Conservation (phyloP, 2,797 vertebrate genomes). For the Acrocephalus scirpaceus region DNA sequence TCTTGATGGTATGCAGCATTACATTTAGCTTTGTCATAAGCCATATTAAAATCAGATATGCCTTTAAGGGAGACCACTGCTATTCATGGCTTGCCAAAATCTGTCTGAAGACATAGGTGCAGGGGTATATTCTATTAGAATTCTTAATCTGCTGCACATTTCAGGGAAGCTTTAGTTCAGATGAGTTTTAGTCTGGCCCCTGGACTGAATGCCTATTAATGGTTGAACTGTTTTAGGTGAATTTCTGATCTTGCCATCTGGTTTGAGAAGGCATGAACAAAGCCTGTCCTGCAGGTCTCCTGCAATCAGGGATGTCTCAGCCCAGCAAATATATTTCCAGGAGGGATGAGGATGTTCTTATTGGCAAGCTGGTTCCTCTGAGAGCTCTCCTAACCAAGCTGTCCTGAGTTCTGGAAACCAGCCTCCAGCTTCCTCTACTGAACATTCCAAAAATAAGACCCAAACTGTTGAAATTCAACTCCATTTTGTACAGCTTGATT, state of each 20-base stretch:
- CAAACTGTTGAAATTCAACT: background rate
- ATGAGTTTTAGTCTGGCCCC: background rate
- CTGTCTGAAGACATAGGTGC: background rate
- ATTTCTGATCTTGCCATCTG: background rate
- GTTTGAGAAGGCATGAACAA: background rate
- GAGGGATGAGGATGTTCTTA: background rate
- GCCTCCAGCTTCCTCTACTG: fast-evolving
- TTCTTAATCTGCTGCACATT: background rate
- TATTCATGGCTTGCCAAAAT: background rate
- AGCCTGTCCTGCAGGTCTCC: background rate
- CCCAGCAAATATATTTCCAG: background rate
- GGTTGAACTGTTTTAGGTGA: background rate
- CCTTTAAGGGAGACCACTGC: background rate
- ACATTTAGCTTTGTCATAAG: background rate
- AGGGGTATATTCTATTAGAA: background rate
- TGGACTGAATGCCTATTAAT: background rate
- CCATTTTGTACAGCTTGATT: background rate
- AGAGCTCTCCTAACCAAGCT: background rate
- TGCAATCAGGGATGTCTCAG: background rate
- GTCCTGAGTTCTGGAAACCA: background rate
- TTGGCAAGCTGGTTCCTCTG: background rate
- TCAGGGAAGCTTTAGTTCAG: background rate
- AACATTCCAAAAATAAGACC: background rate
- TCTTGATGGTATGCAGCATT: background rate
- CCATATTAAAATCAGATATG: background rate